Conservation (phyloP, 1,140 invertebrate genomes). For the Drosophila lini region DNA sequence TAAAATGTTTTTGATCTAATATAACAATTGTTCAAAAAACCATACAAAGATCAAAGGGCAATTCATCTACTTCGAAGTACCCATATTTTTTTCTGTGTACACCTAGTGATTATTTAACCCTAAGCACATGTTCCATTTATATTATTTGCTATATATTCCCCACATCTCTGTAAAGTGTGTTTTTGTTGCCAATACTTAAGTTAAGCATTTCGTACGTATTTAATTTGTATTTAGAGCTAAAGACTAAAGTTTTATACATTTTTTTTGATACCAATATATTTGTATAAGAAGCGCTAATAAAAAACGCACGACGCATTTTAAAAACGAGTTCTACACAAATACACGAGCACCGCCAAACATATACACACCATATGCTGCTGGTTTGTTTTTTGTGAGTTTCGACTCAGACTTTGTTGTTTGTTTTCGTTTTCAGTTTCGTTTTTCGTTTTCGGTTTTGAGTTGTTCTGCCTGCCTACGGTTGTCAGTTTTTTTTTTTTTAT, state of each 20-base stretch:
- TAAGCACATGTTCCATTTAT: constrained; percentile 49
- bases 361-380: constrained; percentile 18
- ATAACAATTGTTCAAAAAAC: background rate
- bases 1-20: background rate
- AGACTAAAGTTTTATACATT: constrained; percentile 39
- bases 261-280: constrained; percentile 20
- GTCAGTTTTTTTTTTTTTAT: constrained; percentile 14
- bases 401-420: constrained; percentile 12
- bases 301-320: constrained; percentile 71
- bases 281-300: constrained; percentile 56
- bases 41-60: background rate
- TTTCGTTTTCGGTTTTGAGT: constrained; percentile 17
- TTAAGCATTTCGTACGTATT: constrained; percentile 46
- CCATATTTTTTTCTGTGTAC: constrained; percentile 5
- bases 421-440: constrained; percentile 11
- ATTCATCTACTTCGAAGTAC: background rate
- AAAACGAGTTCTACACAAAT: constrained; percentile 65
- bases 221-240: constrained; percentile 52
- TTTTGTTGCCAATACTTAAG: constrained; percentile 25
- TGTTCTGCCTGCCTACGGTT: constrained; percentile 11
- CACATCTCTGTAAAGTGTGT: constrained; percentile 18
- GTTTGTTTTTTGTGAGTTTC: constrained; percentile 1
- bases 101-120: constrained; percentile 21
- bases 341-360: constrained; percentile 5
- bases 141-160: constrained; percentile 23